These are phyloP conservation scores for Spea hammondii DNA, from an alignment of 2,797 vertebrate genomes.

Conservation along the genomic window DNA sequence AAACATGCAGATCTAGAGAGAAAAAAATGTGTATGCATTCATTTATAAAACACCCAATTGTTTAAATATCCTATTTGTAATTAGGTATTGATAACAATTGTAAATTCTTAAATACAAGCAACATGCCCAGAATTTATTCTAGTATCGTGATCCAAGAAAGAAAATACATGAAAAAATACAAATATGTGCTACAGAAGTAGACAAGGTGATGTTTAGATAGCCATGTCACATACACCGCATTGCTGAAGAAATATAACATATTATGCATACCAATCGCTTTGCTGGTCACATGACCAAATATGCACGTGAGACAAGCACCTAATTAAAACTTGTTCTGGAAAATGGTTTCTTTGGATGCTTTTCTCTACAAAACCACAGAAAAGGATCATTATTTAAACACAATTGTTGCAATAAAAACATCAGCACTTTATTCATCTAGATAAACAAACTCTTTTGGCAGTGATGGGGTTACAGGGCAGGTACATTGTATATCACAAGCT, in stretches of 20 bases:
- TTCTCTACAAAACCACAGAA: background rate
- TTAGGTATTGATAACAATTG: too few species aligned
- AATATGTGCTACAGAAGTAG: background rate
- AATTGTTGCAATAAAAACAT: too few species aligned
- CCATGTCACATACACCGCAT: constrained; percentile 5
- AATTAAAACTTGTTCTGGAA: constrained; percentile 9
- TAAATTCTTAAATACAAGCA: too few species aligned
- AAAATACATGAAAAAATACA: background rate
- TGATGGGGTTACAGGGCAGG: too few species aligned
- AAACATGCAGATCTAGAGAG: too few species aligned
- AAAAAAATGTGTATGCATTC: too few species aligned
- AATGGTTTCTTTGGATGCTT: background rate
- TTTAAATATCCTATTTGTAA: too few species aligned
- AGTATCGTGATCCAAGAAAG: background rate
- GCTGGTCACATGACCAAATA: background rate
- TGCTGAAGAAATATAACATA: constrained; percentile 9
- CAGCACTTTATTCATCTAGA: too few species aligned
- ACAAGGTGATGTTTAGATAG: constrained; percentile 1
- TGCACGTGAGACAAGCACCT: constrained; percentile 5
- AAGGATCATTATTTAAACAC: constrained; percentile 8
- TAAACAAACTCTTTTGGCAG: too few species aligned
- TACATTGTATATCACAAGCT: too few species aligned
- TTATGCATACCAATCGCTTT: constrained; percentile 6
- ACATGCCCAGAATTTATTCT: too few species aligned
- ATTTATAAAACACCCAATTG: too few species aligned